phyloP scores from a whole-genome alignment of 2,113 vertebrate species.

The Pelodiscus sinensis region DNA sequence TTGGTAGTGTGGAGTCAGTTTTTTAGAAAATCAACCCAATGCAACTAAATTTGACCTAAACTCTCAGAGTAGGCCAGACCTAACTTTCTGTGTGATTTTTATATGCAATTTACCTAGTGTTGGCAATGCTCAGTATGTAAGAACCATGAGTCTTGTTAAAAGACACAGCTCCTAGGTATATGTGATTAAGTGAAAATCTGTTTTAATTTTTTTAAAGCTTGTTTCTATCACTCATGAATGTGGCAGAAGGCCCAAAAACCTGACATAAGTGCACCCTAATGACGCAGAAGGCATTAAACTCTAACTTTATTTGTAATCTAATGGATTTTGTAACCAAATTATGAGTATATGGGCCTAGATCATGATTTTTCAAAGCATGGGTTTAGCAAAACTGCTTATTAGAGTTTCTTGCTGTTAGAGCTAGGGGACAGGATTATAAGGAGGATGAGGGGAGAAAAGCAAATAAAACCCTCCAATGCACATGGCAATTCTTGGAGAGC shows the following conservation, averaged over 20 bases:
- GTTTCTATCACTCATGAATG: not conserved
- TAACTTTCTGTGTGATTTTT: too few species aligned
- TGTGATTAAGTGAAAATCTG: not conserved
- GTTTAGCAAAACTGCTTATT: not conserved
- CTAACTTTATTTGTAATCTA: not conserved
- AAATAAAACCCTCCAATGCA: not conserved
- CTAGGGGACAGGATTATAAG: not conserved
- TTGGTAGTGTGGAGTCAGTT: too few species aligned
- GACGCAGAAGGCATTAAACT: not conserved
- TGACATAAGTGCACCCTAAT: not conserved
- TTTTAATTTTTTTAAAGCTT: not conserved
- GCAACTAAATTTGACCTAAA: too few species aligned
- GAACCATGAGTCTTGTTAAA: not conserved
- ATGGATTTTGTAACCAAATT: not conserved
- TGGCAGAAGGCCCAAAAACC: not conserved
- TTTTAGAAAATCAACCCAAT: too few species aligned
- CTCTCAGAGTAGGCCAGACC: too few species aligned
- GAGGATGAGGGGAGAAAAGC: not conserved
- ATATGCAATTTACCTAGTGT: too few species aligned
- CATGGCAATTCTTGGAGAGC: not conserved
- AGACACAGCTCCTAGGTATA: not conserved
- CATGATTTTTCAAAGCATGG: not conserved
- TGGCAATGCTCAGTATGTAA: not conserved
- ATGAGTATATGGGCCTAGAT: not conserved
- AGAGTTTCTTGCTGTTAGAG: not conserved